These are phyloP conservation scores for Diploptera punctata DNA, from an alignment of 2,888 invertebrate species.

Conservation along the genomic window DNA sequence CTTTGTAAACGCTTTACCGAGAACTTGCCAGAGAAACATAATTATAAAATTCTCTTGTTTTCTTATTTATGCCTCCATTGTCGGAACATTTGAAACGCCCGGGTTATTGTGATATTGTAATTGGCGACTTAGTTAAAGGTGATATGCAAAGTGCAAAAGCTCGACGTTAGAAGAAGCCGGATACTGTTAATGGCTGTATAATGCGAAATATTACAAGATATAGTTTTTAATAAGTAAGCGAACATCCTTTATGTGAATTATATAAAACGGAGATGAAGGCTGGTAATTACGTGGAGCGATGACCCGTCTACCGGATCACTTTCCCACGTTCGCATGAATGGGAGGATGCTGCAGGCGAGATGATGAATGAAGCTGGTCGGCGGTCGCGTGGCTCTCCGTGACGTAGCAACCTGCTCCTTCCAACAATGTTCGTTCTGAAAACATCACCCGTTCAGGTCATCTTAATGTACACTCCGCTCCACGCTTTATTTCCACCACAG, in stretches of 20 bases:
- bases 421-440: not conserved
- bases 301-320: conserved; percentile 34
- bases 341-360: conserved; percentile 40
- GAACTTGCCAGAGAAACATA: too few species aligned
- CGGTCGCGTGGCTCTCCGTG: conserved; percentile 43
- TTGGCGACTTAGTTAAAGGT: too few species aligned
- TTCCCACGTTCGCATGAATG: conserved; percentile 39
- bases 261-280: conserved; percentile 21
- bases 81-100: too few species aligned
- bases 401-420: conserved; percentile 15
- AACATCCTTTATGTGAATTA: conserved; percentile 23
- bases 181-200: conserved; percentile 13
- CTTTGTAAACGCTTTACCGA: too few species aligned
- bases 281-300: conserved; percentile 26
- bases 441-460: not conserved
- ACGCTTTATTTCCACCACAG: not conserved
- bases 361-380: conserved; percentile 53
- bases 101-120: too few species aligned
- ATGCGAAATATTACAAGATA: not conserved
- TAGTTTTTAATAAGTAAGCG: not conserved
- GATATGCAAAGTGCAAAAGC: too few species aligned
- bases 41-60: too few species aligned
- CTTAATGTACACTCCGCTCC: too few species aligned
- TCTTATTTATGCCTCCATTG: too few species aligned
- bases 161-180: too few species aligned